Percentiles rank a stretch among this genome's conserved stretches.
These are phyloP conservation scores for Channa striata DNA, from an alignment of 2,797 vertebrate species.

Conservation along the genomic window DNA sequence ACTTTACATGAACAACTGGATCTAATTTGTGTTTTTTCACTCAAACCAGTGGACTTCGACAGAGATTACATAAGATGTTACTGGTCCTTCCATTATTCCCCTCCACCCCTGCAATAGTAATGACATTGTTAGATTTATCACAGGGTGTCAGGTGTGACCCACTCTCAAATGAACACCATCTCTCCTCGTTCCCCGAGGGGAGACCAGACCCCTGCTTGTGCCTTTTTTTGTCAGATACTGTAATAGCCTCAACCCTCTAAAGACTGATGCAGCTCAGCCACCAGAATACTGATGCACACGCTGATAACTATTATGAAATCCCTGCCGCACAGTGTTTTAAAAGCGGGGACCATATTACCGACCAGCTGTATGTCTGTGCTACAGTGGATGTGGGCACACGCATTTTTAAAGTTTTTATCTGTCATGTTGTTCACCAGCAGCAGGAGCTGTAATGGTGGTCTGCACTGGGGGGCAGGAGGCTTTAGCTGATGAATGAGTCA, in stretches of 20 bases:
- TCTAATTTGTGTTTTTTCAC: not conserved
- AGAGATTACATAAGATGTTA: slow-evolving; percentile 33
- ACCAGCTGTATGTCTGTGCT: not conserved
- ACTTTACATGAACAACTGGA: not conserved
- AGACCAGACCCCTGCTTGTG: slow-evolving; percentile 31
- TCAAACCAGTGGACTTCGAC: slow-evolving; percentile 3
- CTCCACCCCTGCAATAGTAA: slow-evolving; percentile 6
- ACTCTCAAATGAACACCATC: slow-evolving; percentile 72
- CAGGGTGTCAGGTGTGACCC: slow-evolving; percentile 64
- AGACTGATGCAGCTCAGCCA: slow-evolving; percentile 28
- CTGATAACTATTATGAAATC: slow-evolving; percentile 6
- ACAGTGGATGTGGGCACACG: not conserved
- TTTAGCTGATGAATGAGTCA: slow-evolving; percentile 68
- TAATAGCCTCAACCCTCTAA: slow-evolving; percentile 52
- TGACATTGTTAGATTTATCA: slow-evolving; percentile 72
- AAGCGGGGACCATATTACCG: not conserved
- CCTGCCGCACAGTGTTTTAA: too few species aligned
- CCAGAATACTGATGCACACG: slow-evolving; percentile 47
- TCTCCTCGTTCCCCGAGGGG: slow-evolving; percentile 58
- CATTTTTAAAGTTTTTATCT: not conserved
- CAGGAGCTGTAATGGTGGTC: slow-evolving; percentile 15
- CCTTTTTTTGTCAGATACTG: slow-evolving; percentile 38
- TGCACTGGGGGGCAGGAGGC: slow-evolving; percentile 24
- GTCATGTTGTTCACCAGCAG: slow-evolving; percentile 7
- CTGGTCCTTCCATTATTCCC: slow-evolving; percentile 1